Conservation (phyloP, 1,140 invertebrate genomes). For the Myzus persicae region DNA sequence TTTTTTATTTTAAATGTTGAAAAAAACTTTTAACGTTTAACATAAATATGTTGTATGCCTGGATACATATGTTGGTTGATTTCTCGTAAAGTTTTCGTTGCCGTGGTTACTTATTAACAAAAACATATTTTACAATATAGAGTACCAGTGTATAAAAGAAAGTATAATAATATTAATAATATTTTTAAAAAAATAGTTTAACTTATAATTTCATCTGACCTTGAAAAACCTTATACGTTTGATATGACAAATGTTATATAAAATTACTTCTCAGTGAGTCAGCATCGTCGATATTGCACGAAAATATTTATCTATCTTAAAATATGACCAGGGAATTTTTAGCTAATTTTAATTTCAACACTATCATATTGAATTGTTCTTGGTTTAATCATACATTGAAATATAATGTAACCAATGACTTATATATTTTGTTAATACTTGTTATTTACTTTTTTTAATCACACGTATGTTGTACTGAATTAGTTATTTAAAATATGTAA, state of each 20-base stretch:
- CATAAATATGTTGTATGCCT: too few relatives aligned
- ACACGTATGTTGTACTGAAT: not conserved
- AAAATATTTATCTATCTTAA: conserved; percentile 7
- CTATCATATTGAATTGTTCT: not conserved
- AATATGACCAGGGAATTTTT: not conserved
- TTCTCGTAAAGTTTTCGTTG: too few relatives aligned
- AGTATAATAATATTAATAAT: not conserved
- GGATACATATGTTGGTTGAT: too few relatives aligned
- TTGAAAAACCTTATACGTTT: not conserved
- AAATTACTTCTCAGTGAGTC: not conserved
- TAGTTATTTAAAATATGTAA: not conserved
- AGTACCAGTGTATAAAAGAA: too few relatives aligned
- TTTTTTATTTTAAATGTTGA: not conserved
- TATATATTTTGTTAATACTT: not conserved
- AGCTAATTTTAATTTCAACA: not conserved
- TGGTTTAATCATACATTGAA: not conserved
- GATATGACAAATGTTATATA: not conserved
- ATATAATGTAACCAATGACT: not conserved
- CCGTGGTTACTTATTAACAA: too few relatives aligned
- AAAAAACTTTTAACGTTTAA: not conserved
- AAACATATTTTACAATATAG: too few relatives aligned
- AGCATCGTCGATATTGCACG: not conserved
- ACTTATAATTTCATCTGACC: not conserved
- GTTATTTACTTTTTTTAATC: not conserved
- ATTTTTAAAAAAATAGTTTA: not conserved